These are phyloP conservation scores for Cariama cristata DNA, from an alignment of 2,113 vertebrate species.

Conservation along the genomic window DNA sequence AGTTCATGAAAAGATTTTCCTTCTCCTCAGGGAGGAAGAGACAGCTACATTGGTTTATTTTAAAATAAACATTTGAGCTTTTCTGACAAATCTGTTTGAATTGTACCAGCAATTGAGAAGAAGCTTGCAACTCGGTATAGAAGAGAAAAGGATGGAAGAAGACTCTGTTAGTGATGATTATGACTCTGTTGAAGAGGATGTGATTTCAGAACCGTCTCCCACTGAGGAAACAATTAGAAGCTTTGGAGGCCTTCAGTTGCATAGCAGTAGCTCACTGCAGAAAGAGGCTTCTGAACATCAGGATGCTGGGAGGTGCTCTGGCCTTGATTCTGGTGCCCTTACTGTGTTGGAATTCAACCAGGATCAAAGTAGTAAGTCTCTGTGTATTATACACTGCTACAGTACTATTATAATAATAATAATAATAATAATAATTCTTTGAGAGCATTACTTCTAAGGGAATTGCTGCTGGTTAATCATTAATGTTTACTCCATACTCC, in stretches of 20 bases:
- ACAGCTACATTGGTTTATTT: background rate
- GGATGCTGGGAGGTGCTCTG: conserved; percentile 21
- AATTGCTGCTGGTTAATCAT: background rate
- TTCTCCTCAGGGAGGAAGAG: background rate
- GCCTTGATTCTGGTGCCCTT: conserved; percentile 66
- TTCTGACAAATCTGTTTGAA: conserved; percentile 32
- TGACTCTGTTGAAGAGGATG: conserved; percentile 86
- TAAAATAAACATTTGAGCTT: background rate
- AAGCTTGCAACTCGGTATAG: conserved; percentile 79
- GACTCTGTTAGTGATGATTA: conserved; percentile 83
- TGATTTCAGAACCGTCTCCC: conserved; percentile 82
- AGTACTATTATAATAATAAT: background rate
- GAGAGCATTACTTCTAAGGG: background rate
- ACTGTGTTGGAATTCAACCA: conserved; percentile 87
- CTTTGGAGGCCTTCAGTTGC: conserved; percentile 74
- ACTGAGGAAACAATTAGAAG: conserved; percentile 75
- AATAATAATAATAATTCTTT: background rate
- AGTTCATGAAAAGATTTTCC: background rate
- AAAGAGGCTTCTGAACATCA: background rate
- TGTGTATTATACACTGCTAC: background rate
- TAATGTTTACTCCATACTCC: background rate
- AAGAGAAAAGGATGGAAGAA: conserved; percentile 71
- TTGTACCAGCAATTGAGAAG: conserved; percentile 81
- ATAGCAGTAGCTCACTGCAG: background rate
- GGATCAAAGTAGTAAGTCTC: conserved; percentile 76